These are phyloP conservation scores for Oryzaephilus surinamensis DNA, from an alignment of 1,140 invertebrate genomes.

Conservation along the genomic window DNA sequence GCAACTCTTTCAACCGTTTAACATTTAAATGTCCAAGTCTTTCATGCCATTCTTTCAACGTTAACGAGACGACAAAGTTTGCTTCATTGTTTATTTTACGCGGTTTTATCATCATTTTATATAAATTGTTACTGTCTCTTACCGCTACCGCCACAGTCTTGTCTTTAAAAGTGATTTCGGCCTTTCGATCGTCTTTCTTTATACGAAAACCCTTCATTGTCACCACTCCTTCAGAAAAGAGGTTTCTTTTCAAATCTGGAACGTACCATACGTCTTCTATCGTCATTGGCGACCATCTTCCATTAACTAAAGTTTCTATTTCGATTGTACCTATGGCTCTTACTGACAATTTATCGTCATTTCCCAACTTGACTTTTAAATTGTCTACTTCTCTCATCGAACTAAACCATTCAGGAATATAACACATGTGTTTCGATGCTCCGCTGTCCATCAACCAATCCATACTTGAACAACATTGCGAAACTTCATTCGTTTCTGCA, in stretches of 20 bases:
- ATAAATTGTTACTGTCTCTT: too few species aligned
- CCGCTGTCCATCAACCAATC: too few species aligned
- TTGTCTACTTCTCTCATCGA: too few species aligned
- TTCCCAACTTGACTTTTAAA: conserved; percentile 12
- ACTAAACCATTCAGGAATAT: too few species aligned
- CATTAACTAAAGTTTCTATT: conserved; percentile 23
- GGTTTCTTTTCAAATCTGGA: conserved; percentile 22
- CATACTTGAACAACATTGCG: too few species aligned
- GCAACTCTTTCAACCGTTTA: not conserved
- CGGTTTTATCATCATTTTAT: too few species aligned
- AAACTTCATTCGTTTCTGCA: too few species aligned
- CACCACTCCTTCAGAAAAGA: conserved; percentile 28
- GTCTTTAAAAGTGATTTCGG: not conserved
- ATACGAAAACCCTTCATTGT: conserved; percentile 14
- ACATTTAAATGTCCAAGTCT: conserved; percentile 9
- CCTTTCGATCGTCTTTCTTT: conserved; percentile 3
- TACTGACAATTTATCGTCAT: conserved; percentile 10
- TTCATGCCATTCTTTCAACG: conserved; percentile 5
- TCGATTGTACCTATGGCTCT: conserved; percentile 17
- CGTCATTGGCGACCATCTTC: conserved; percentile 19
- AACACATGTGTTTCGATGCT: too few species aligned
- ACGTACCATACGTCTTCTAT: conserved; percentile 27
- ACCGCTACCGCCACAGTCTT: not conserved
- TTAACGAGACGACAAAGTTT: not conserved
- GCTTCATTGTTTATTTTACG: not conserved